Percentiles rank a stretch among this genome's conserved stretches.
These are phyloP conservation scores for Ypsolopha scabrella DNA, from an alignment of 2,888 invertebrate genomes.

Conservation along the genomic window DNA sequence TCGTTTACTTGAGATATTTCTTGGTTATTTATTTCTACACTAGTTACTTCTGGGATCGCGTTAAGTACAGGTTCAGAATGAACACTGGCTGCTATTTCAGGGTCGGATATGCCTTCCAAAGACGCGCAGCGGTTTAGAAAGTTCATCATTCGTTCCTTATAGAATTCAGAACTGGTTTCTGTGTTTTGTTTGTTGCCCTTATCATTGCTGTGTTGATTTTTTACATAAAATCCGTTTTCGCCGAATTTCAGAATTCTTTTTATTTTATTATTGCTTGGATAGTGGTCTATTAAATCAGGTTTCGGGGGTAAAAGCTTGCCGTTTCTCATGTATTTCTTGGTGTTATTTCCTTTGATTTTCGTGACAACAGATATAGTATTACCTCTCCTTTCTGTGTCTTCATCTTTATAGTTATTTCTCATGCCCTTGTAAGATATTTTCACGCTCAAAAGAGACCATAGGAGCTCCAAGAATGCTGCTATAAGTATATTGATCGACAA, in stretches of 20 bases:
- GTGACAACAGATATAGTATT: constrained; percentile 67
- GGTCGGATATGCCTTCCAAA: constrained; percentile 41
- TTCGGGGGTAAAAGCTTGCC: constrained; percentile 51
- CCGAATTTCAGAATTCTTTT: constrained; percentile 58
- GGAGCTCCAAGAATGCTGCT: constrained; percentile 65
- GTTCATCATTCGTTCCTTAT: constrained; percentile 58
- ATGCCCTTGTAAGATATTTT: constrained; percentile 73
- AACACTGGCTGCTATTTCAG: constrained; percentile 39
- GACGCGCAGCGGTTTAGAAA: constrained; percentile 53
- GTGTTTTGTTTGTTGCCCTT: constrained; percentile 51
- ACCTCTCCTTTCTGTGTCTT: constrained; percentile 48
- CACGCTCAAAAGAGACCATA: constrained; percentile 72
- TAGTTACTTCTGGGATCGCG: constrained; percentile 34
- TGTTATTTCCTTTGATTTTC: constrained; percentile 66
- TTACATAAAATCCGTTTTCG: constrained; percentile 52
- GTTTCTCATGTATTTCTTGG: constrained; percentile 43
- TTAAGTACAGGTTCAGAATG: constrained; percentile 42
- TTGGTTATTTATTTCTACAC: constrained; percentile 19
- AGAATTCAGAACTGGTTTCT: constrained; percentile 55
- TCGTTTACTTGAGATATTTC: background rate
- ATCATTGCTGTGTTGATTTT: constrained; percentile 50
- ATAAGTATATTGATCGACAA: constrained; percentile 72
- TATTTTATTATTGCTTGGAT: constrained; percentile 65
- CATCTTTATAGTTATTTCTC: constrained; percentile 71
- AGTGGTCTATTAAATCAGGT: constrained; percentile 66